Conservation (phyloP, 2,888 invertebrate genomes). For the Drosophila paracracens region DNA sequence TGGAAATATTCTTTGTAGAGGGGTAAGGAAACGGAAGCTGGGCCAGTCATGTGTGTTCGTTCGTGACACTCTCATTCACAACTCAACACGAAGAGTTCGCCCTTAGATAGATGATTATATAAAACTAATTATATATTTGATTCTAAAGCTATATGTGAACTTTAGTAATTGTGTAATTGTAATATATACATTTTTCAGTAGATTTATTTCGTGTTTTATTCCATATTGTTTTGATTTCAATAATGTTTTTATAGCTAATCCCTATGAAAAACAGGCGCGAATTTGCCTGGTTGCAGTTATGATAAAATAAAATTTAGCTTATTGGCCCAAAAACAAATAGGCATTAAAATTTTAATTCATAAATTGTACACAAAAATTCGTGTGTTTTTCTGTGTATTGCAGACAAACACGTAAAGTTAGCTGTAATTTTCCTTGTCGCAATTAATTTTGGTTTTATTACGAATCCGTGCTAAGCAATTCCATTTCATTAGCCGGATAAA, state of each 20-base stretch:
- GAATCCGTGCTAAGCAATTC: conserved; percentile 38
- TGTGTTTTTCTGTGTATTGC: conserved; percentile 8
- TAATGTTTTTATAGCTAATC: neutral
- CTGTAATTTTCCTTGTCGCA: conserved; percentile 33
- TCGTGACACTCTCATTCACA: neutral
- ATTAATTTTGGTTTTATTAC: conserved; percentile 40
- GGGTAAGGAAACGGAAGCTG: conserved; percentile 14
- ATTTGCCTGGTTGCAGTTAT: conserved; percentile 37
- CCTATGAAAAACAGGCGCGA: neutral
- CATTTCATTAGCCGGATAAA: conserved; percentile 10
- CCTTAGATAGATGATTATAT: neutral
- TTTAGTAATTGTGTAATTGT: too few species aligned
- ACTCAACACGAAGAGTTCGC: neutral
- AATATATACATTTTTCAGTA: neutral
- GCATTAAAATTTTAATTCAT: conserved; percentile 6
- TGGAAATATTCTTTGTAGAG: neutral
- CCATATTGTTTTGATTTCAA: neutral
- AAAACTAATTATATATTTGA: neutral
- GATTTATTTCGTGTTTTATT: too few species aligned
- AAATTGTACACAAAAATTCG: conserved; percentile 13
- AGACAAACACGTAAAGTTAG: conserved; percentile 13
- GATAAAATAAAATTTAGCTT: conserved; percentile 38
- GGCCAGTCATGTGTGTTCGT: neutral
- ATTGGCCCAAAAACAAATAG: conserved; percentile 6
- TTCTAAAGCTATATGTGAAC: neutral